Base-by-base conservation (phyloP, 1,140 invertebrate species). In the Nomia melanderi region DNA sequence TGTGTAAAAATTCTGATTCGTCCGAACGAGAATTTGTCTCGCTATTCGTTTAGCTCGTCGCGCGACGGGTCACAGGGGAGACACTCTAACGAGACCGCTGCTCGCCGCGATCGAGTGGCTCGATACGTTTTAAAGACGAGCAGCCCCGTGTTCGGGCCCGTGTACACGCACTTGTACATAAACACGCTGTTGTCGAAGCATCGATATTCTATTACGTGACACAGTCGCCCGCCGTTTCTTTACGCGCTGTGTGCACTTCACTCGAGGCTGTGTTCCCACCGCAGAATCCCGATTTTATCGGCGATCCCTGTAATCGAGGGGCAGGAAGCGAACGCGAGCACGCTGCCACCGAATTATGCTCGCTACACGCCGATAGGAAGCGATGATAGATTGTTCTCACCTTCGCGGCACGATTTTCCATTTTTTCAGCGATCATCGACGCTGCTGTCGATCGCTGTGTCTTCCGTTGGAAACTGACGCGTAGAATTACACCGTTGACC, bases 81-180 rank as follows among this genome's bases (percentile, higher is more conserved):
- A 50, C 47, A 50, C n/a, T 50, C 20, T 1, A 50, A n/a, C 47
- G 5, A n/a, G 17, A 20, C 4, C 47, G n/a, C 47, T 50, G 7
- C 47, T 17, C 8, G 47, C n/a, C 47, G 0, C 59, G 59, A 41
- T 36, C 31, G n/a, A 33, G 33, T 36, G 29, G n/a, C 36, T 25
- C 33, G 25, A 23, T 9, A 23, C n/a, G 47, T 44, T 36, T 4
- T 50, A 54, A 53, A 53, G 50, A 50, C 65, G 31, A 70, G 41
- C 36, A 47, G 27, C 69, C 47, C 47, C 44, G 36, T 53, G 27
- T 33, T 31, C 36, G 25, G 56, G 41, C n/a, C 20, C 50, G 60
- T 47, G 77, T 60, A 27, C 77, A 50, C 56, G 39, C 23, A 56
- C 71, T 31, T 78, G 77, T 78, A 74, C 60, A 78, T 78, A 77